Percentiles rank a stretch among this genome's conserved stretches.
Evolutionary conservation across 1,140 invertebrate genomes (phyloP).

Genomic region (Hesperophylax magnus): DNA sequence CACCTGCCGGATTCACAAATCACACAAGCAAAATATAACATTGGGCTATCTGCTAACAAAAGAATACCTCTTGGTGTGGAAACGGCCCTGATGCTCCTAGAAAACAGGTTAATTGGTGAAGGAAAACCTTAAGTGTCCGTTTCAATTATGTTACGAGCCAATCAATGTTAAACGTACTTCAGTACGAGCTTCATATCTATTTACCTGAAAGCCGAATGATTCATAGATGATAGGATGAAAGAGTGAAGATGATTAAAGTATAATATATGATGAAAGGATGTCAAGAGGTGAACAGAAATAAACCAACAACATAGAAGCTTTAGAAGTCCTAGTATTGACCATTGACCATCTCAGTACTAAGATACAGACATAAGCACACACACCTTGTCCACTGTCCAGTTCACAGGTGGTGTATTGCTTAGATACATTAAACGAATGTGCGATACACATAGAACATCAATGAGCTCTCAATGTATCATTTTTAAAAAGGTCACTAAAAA

Average conservation of each 20-base stretch:
- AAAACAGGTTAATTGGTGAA: neutral
- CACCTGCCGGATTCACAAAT: conserved; percentile 76
- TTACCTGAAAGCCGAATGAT: conserved; percentile 18
- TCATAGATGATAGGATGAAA: neutral
- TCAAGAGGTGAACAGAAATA: neutral
- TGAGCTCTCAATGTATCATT: conserved; percentile 8
- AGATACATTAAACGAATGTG: neutral
- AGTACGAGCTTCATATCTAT: neutral
- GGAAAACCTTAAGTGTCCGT: neutral
- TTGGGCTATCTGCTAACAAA: neutral
- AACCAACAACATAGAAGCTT: neutral
- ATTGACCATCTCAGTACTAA: neutral
- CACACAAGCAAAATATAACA: conserved; percentile 51
- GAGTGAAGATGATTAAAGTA: neutral
- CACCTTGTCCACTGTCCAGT: neutral
- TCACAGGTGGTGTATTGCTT: neutral
- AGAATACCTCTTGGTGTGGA: neutral
- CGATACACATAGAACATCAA: conserved; percentile 10
- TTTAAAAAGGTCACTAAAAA: conserved; percentile 1
- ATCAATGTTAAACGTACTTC: neutral
- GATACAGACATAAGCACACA: neutral
- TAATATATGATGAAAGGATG: neutral
- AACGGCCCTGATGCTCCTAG: neutral
- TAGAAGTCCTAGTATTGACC: neutral
- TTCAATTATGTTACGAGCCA: neutral